Evolutionary conservation across 2,113 vertebrate species (phyloP).

Genomic region (Spheniscus mendiculus): DNA sequence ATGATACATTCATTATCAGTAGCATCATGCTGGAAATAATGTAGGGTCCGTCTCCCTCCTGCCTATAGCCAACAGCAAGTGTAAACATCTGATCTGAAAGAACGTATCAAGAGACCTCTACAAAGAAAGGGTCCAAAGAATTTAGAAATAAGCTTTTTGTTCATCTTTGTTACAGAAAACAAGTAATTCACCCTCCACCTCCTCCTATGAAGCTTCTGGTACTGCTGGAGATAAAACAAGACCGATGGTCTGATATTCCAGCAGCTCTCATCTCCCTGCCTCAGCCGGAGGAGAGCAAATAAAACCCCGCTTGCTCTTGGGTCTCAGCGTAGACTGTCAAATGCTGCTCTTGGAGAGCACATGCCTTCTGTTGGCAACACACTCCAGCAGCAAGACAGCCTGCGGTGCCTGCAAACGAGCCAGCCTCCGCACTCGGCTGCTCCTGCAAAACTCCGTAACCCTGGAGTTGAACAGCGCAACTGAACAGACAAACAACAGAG

Average conservation of each 20-base stretch:
- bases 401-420: background rate
- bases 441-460: rapidly evolving
- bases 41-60: background rate
- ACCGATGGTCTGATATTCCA: background rate
- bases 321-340: background rate
- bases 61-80: background rate
- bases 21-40: background rate
- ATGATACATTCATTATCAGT: background rate
- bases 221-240: background rate
- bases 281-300: background rate
- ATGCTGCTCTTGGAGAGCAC: background rate
- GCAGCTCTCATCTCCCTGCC: background rate
- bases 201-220: background rate
- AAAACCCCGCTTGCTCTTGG: background rate
- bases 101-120: background rate
- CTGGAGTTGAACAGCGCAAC: background rate
- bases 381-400: background rate
- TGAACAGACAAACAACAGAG: background rate
- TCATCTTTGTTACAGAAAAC: background rate
- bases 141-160: background rate
- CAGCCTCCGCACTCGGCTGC: background rate
- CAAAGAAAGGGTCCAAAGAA: background rate
- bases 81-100: background rate
- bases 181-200: background rate
- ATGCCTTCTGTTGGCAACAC: background rate